Evolutionary conservation across 2,113 vertebrate species (phyloP), one percentile per base, ranked within the genome.

Genomic region (Oryzias javanicus): DNA sequence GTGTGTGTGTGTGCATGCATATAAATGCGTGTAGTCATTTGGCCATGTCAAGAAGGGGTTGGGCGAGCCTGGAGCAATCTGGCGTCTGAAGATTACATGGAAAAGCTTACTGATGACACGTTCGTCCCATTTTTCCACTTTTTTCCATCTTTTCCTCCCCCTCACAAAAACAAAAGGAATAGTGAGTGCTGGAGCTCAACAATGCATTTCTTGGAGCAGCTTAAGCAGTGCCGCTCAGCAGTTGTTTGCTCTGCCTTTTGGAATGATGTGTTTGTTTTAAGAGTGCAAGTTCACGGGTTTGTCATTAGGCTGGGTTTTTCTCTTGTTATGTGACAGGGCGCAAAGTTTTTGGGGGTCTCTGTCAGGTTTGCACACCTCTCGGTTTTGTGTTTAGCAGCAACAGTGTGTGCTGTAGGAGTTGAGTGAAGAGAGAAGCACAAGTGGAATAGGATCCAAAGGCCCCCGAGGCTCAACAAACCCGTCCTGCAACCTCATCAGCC

Each of bases 391-490:
- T 69, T 44, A 55, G 49, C 55, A 6, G 50, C 27, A 60, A 52
- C 50, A 24, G 10, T 15, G 59, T 47, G 45, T 14, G 14, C 49
- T 56, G 22, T 42, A 41, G 57, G 71, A 51, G 55, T 25, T n/a
- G 51, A 70, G 58, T 59, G 72, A 67, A 62, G 51, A 70, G 47
- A 62, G 67, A 55, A 14, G 41, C 18, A 54, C 55, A 35, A 74
- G 46, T 67, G 22, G 16, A 74, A 47, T 60, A 67, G 45, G 75
- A 74, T 71, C 77, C 53, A 58, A 58, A 47, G 63, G 55, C 27
- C 85, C 83, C 78, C 15, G 41, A 67, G 86, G 79, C 74, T 69
- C 64, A 69, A 64, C 63, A 80, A 87, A 90, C 86, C 85, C 50
- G 83, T 88, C 80, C 64, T 52, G 70, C 82, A 78, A 53, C 72